A percentile compares a stretch with the other conserved stretches of the same genome.
Evolutionary conservation across 1,140 invertebrate species (phyloP).

Genomic region (Cryptotermes secundus): DNA sequence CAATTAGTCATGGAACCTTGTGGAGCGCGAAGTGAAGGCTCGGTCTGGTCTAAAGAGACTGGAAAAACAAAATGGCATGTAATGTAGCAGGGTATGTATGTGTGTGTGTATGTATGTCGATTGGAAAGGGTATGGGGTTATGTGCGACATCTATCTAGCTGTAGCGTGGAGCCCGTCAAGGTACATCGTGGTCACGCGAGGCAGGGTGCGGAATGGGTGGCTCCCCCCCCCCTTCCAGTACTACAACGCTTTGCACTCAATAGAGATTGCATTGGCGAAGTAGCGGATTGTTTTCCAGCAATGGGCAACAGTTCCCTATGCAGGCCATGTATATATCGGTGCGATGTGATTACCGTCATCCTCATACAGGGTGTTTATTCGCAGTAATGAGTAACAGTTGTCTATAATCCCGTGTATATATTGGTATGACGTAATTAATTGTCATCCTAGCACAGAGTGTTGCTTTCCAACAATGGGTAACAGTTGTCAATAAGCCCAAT

Average conservation of each 20-base stretch:
- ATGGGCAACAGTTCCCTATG: background rate
- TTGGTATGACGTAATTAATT: too few species aligned
- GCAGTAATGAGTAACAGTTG: too few species aligned
- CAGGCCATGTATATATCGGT: background rate
- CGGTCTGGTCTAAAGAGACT: background rate
- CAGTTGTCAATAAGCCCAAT: too few species aligned
- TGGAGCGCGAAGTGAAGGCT: background rate
- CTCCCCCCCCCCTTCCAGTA: background rate
- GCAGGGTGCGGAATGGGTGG: background rate
- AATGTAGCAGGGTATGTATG: too few species aligned
- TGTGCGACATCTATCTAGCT: background rate
- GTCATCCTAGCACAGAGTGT: too few species aligned
- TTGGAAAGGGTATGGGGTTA: background rate
- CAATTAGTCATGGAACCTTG: background rate
- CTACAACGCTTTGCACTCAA: conserved; percentile 1
- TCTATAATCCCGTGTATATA: too few species aligned
- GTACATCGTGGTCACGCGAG: conserved; percentile 4
- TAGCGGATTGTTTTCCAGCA: conserved; percentile 11
- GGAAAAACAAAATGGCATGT: background rate
- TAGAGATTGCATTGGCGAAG: background rate
- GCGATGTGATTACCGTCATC: background rate
- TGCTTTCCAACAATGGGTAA: too few species aligned
- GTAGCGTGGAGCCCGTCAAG: background rate
- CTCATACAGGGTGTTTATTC: background rate
- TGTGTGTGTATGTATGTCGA: too few species aligned